phyloP scores from a whole-genome alignment of 2,888 invertebrate genomes.

The Ochlodes sylvanus region DNA sequence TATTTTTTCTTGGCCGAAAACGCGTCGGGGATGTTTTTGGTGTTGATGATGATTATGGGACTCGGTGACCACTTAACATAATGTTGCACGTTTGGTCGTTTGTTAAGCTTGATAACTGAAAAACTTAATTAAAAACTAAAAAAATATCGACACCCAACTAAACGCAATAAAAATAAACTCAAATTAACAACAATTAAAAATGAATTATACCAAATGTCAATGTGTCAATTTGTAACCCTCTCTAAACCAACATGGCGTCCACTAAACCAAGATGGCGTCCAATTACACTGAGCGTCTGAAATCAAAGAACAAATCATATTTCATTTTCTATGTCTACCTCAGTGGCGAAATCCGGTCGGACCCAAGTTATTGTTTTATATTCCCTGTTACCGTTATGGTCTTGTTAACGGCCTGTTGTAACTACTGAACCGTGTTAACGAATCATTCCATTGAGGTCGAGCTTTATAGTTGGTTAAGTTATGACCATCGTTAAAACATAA shows the following conservation, averaged over 20 bases:
- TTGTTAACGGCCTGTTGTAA: slow-evolving; percentile 54
- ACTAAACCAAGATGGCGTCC: neutral
- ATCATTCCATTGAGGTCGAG: slow-evolving; percentile 50
- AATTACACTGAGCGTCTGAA: neutral
- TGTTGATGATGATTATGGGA: too few relatives aligned
- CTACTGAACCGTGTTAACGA: slow-evolving; percentile 53
- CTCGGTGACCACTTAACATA: too few relatives aligned
- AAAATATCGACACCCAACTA: too few relatives aligned
- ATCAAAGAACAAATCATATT: slow-evolving; percentile 29
- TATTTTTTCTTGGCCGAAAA: too few relatives aligned
- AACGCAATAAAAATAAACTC: too few relatives aligned
- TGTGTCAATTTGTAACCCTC: too few relatives aligned
- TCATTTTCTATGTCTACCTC: slow-evolving; percentile 24
- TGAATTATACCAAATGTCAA: too few relatives aligned
- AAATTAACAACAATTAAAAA: too few relatives aligned
- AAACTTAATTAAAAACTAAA: too few relatives aligned
- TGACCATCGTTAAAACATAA: slow-evolving; percentile 51
- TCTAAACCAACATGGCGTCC: neutral
- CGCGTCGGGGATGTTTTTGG: too few relatives aligned
- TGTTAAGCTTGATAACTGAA: too few relatives aligned
- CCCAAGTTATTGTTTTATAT: slow-evolving; percentile 34
- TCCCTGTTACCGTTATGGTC: slow-evolving; percentile 43
- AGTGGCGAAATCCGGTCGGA: slow-evolving; percentile 23
- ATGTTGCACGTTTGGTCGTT: too few relatives aligned
- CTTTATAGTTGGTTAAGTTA: slow-evolving; percentile 55